Conservation (phyloP, 2,888 invertebrate species). For the Mythimna loreyi region DNA sequence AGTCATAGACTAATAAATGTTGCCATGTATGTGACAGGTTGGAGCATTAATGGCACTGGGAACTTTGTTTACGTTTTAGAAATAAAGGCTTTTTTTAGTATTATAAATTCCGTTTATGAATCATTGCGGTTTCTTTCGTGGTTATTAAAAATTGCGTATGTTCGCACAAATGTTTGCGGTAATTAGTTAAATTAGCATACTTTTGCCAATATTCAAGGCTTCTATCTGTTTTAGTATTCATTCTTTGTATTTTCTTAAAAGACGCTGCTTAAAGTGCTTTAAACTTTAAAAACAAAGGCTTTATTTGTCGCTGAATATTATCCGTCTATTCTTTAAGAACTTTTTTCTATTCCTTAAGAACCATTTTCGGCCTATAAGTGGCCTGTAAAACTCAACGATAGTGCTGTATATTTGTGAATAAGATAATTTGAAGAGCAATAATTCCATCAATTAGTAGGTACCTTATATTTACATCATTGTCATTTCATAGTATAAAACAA, state of each 20-base stretch:
- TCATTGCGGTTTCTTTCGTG: conserved; percentile 5
- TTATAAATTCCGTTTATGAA: not conserved
- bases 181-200: conserved; percentile 12
- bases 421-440: too few species aligned
- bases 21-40: conserved; percentile 35
- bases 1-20: conserved; percentile 14
- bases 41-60: conserved; percentile 17
- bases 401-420: not conserved
- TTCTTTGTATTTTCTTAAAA: not conserved
- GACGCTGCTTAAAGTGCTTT: not conserved
- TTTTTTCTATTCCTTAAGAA: not conserved
- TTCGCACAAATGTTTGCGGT: not conserved
- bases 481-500: too few species aligned
- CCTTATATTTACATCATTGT: too few species aligned
- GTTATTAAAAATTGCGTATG: not conserved
- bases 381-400: not conserved
- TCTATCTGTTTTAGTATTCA: not conserved
- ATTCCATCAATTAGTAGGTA: too few species aligned
- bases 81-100: not conserved
- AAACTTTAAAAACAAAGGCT: not conserved
- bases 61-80: not conserved
- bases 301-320: not conserved
- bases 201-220: not conserved
- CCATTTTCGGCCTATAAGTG: not conserved
- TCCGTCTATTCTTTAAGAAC: too few species aligned